Percentiles rank a stretch among this genome's conserved stretches.
phyloP scores from a whole-genome alignment of 2,113 vertebrate species.

The Apteryx owenii region DNA sequence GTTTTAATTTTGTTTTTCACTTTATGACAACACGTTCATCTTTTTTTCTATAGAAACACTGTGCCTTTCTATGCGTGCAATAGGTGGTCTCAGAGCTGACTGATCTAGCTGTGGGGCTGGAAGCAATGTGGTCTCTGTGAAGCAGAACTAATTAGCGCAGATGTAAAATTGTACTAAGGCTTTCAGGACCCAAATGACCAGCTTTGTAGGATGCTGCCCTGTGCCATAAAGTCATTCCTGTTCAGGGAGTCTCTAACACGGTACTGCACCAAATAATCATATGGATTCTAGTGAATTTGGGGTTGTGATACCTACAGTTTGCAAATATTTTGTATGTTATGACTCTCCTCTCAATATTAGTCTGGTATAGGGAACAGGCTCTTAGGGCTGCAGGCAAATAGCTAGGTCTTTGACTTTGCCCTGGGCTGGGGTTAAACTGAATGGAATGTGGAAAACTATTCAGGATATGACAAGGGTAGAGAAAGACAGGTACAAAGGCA shows the following conservation, averaged over 20 bases:
- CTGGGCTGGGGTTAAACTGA: neutral
- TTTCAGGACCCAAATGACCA: neutral
- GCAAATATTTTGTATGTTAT: neutral
- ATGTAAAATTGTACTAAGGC: neutral
- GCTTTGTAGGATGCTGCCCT: neutral
- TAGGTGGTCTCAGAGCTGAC: neutral
- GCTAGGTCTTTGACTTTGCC: neutral
- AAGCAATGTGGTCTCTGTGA: neutral
- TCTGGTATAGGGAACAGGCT: neutral
- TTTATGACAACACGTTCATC: neutral
- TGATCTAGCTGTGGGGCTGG: neutral
- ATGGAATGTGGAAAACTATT: neutral
- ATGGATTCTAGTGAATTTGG: neutral
- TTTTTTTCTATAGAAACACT: neutral
- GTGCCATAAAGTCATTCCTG: neutral
- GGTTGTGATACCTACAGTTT: neutral
- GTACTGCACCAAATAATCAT: neutral
- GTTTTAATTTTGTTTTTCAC: neutral
- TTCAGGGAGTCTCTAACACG: neutral
- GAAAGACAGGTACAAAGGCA: neutral
- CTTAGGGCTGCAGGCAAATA: neutral
- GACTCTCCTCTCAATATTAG: neutral
- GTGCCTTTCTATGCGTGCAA: neutral
- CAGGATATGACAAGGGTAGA: neutral
- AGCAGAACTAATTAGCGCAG: slow-evolving; percentile 32